Percentiles rank a stretch among this genome's conserved stretches.
Conservation (phyloP, 2,888 invertebrate genomes). For the Lomographa bimaculata region DNA sequence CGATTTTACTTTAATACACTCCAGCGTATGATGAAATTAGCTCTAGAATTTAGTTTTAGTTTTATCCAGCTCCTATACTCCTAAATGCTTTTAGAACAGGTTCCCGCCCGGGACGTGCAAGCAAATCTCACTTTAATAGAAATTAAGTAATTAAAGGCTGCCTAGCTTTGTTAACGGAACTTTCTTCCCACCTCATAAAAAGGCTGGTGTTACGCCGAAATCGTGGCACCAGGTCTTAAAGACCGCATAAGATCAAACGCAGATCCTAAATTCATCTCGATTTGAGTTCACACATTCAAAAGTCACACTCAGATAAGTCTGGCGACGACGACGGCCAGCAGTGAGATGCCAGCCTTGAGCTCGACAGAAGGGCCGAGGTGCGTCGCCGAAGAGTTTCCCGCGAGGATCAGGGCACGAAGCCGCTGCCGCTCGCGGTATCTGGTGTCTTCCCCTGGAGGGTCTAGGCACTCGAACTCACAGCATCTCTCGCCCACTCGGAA, state of each 20-base stretch:
- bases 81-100: no score
- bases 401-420: conserved; percentile 83
- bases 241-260: no score
- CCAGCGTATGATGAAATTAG: conserved; percentile 5
- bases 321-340: conserved; percentile 68
- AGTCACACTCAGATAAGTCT: conserved; percentile 69
- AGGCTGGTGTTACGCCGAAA: no score
- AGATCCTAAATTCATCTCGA: no score
- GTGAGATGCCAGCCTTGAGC: conserved; percentile 61
- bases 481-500: conserved; percentile 93
- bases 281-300: no score
- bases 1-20: conserved; percentile 20
- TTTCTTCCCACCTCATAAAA: no score
- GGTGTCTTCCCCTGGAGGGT: conserved; percentile 87
- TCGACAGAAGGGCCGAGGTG: conserved; percentile 53
- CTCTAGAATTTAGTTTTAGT: conserved; percentile 1
- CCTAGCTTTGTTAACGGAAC: no score
- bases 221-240: no score
- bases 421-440: conserved; percentile 84
- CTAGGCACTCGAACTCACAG: conserved; percentile 95
- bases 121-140: not conserved
- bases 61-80: no score
- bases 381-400: conserved; percentile 81
- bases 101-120: not conserved
- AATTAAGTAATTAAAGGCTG: no score